A percentile compares a stretch with the other conserved stretches of the same genome.
Conservation (phyloP, 2,888 invertebrate species). For the Apamea monoglypha region DNA sequence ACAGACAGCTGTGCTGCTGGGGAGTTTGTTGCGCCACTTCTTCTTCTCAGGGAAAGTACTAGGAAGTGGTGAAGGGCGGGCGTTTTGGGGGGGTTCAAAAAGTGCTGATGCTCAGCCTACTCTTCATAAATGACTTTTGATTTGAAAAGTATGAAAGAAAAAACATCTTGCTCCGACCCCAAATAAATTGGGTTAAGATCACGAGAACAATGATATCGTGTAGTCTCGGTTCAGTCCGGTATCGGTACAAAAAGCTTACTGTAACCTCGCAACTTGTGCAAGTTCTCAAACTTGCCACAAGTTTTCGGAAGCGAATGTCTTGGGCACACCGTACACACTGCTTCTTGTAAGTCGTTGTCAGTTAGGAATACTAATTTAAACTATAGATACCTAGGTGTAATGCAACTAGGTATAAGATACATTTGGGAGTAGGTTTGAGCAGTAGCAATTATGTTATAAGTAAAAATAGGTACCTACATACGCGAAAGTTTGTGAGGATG, state of each 20-base stretch:
- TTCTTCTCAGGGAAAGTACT: no score
- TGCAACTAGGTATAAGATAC: no score
- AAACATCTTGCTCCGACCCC: not conserved
- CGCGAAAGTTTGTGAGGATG: no score
- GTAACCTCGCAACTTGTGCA: not conserved
- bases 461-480: not conserved
- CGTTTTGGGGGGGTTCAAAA: no score
- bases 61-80: no score
- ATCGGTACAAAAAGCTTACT: not conserved
- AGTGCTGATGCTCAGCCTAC: no score
- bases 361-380: not conserved
- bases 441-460: not conserved
- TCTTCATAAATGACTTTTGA: no score
- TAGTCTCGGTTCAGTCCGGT: not conserved
- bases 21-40: no score
- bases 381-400: no score
- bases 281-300: not conserved
- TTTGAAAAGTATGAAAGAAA: not conserved
- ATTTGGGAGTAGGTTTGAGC: not conserved
- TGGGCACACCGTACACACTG: not conserved
- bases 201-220: not conserved
- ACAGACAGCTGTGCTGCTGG: no score
- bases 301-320: not conserved
- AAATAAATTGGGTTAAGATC: not conserved
- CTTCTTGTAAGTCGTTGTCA: not conserved